phyloP scores from a whole-genome alignment of 2,797 vertebrate genomes.

The Bucorvus abyssinicus region DNA sequence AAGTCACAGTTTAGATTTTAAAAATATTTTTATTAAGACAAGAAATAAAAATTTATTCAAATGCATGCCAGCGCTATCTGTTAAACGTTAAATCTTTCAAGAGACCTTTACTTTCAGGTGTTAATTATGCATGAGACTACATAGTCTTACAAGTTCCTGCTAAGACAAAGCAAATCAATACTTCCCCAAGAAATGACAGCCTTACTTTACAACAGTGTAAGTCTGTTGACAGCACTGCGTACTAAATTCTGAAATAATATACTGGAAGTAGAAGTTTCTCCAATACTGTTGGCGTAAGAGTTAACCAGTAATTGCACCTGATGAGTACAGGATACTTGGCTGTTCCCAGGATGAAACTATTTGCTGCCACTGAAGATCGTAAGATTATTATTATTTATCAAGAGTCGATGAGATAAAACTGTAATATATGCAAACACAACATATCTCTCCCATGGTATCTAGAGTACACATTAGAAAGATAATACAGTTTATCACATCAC shows the following conservation, averaged over 20 bases:
- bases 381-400: constrained; percentile 26
- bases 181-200: not conserved
- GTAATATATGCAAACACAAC: not conserved
- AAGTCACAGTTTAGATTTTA: not conserved
- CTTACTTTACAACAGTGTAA: not conserved
- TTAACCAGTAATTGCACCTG: not conserved
- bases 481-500: not conserved
- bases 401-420: constrained; percentile 13
- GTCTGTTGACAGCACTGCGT: not conserved
- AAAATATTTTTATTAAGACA: not conserved
- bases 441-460: not conserved
- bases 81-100: not conserved
- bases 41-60: not conserved
- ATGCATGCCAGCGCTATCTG: not conserved
- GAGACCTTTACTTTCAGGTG: not conserved
- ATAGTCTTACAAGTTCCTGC: not conserved
- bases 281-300: not conserved
- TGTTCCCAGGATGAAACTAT: constrained; percentile 1
- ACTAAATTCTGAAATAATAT: constrained; percentile 5
- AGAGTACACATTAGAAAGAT: not conserved
- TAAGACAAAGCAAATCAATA: not conserved
- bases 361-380: not conserved
- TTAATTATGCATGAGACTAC: not conserved
- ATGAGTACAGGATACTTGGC: not conserved
- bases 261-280: constrained; percentile 1